Evolutionary conservation across 2,113 vertebrate genomes (phyloP).

Genomic region (Cochlearius cochlearius): DNA sequence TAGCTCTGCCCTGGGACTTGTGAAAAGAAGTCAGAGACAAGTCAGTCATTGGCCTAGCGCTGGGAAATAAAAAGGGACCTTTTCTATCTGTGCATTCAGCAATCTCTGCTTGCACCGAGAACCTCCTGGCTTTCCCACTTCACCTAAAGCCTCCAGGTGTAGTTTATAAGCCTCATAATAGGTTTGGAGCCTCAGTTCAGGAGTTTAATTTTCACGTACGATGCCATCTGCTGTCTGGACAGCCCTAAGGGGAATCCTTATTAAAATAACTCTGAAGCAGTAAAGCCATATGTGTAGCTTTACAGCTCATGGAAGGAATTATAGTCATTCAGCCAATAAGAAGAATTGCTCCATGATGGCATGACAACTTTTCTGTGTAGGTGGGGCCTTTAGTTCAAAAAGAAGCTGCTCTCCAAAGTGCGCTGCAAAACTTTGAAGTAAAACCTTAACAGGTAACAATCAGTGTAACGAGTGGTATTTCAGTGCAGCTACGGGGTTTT

Average conservation of each 20-base stretch:
- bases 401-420: background rate
- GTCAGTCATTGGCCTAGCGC: background rate
- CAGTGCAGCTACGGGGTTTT: accelerated
- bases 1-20: background rate
- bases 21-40: background rate
- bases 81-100: slow-evolving; percentile 11
- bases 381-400: background rate
- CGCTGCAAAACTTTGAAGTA: background rate
- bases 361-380: background rate
- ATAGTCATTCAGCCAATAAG: background rate
- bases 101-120: background rate
- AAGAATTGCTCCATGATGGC: background rate
- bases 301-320: slow-evolving; percentile 21
- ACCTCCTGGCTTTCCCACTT: background rate
- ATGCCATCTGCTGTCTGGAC: slow-evolving; percentile 40
- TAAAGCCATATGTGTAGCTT: background rate
- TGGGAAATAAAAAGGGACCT: background rate
- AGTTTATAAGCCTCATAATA: slow-evolving; percentile 5
- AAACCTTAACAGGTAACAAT: background rate
- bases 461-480: background rate
- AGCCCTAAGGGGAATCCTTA: slow-evolving; percentile 32
- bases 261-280: slow-evolving; percentile 7
- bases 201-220: background rate
- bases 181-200: background rate
- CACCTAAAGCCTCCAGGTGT: slow-evolving; percentile 20